Evolutionary conservation across 2,113 vertebrate genomes (phyloP).

Genomic region (Trinectes maculatus): DNA sequence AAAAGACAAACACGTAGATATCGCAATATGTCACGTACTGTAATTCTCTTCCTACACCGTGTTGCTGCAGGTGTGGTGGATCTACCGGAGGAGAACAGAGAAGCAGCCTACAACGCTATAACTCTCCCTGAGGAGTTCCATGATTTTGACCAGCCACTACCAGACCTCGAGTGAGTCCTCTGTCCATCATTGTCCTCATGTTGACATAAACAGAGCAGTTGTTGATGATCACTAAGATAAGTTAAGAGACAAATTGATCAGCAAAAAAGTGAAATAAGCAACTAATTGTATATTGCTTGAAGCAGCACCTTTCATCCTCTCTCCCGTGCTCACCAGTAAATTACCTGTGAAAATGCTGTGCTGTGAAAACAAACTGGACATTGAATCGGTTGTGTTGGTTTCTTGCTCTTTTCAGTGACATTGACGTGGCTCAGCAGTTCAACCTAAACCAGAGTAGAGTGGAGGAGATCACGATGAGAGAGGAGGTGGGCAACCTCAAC

Average conservation of each 20-base stretch:
- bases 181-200: not conserved
- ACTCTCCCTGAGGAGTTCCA: constrained; percentile 98
- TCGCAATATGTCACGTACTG: not conserved
- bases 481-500: constrained; percentile 97
- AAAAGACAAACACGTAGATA: too few relatives aligned
- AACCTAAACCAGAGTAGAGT: constrained; percentile 97
- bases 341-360: too few relatives aligned
- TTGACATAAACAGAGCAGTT: too few relatives aligned
- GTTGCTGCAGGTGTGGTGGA: constrained; percentile 90
- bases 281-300: too few relatives aligned
- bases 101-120: constrained; percentile 97
- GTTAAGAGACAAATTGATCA: too few relatives aligned
- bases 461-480: constrained; percentile 98
- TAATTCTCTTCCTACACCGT: not conserved
- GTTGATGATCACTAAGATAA: too few relatives aligned
- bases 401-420: constrained; percentile 84
- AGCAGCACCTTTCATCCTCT: too few relatives aligned
- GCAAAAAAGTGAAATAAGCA: too few relatives aligned
- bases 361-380: too few relatives aligned
- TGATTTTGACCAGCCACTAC: constrained; percentile 97
- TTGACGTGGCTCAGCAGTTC: constrained; percentile 97
- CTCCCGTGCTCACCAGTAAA: too few relatives aligned
- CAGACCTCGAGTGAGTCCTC: constrained; percentile 92
- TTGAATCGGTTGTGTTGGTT: not conserved
- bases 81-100: constrained; percentile 96